Conservation (phyloP, 2,888 invertebrate genomes). For the Andrena dorsata region DNA sequence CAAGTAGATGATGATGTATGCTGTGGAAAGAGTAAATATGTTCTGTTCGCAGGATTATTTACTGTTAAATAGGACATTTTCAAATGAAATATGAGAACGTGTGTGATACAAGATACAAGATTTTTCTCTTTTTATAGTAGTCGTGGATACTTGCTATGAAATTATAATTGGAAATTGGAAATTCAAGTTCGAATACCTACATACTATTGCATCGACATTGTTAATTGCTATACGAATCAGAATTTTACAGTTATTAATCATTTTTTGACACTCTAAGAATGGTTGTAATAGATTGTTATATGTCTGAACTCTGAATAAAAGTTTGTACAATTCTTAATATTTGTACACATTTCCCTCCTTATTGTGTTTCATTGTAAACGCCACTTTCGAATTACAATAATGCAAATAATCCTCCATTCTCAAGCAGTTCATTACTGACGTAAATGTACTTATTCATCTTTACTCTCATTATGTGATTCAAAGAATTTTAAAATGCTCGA, state of each 20-base stretch:
- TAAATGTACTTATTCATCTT: not conserved
- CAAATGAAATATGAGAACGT: not conserved
- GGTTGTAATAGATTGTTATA: conserved; percentile 17
- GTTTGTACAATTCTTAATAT: not conserved
- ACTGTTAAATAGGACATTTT: not conserved
- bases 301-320: conserved; percentile 17
- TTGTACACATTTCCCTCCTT: not conserved
- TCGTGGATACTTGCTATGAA: not conserved
- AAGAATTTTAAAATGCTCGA: too few species aligned
- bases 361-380: too few species aligned
- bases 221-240: not conserved
- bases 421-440: not conserved
- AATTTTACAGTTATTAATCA: not conserved
- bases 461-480: too few species aligned
- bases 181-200: not conserved
- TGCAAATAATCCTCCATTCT: not conserved
- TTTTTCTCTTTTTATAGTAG: not conserved
- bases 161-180: not conserved
- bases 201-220: not conserved
- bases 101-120: not conserved
- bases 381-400: not conserved
- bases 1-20: not conserved
- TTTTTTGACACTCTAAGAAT: not conserved
- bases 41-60: too few species aligned
- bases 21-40: not conserved